Evolutionary conservation across 2,888 invertebrate genomes (phyloP).

Genomic region (Chloromyia formosa): DNA sequence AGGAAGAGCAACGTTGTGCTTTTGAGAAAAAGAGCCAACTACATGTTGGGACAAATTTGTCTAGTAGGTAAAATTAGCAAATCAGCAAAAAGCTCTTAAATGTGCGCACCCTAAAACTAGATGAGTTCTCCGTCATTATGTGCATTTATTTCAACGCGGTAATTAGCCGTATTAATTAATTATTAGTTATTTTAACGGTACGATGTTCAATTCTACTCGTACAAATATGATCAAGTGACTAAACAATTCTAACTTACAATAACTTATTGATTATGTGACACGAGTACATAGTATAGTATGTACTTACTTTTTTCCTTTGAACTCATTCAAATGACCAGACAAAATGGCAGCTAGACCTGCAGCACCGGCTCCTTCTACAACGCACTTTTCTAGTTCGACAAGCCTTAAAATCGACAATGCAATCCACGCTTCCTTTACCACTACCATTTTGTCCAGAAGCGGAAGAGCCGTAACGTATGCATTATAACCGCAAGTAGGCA

Average conservation of each 20-base stretch:
- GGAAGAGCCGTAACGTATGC: slow-evolving; percentile 78
- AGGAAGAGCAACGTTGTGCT: too few relatives aligned
- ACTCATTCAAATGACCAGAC: slow-evolving; percentile 80
- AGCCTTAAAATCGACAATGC: slow-evolving; percentile 82
- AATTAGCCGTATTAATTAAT: too few relatives aligned
- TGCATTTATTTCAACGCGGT: too few relatives aligned
- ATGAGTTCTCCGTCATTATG: too few relatives aligned
- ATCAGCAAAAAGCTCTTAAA: neutral
- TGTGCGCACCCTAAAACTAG: neutral
- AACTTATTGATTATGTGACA: neutral
- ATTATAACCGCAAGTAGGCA: slow-evolving; percentile 87
- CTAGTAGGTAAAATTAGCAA: too few relatives aligned
- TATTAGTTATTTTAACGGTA: too few relatives aligned
- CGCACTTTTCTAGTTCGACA: slow-evolving; percentile 86
- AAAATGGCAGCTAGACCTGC: slow-evolving; percentile 85
- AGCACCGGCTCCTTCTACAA: slow-evolving; percentile 92
- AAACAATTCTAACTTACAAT: too few relatives aligned
- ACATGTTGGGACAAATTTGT: too few relatives aligned
- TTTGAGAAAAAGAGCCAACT: too few relatives aligned
- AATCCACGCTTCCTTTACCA: slow-evolving; percentile 84
- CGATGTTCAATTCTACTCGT: too few relatives aligned
- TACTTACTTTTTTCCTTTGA: slow-evolving; percentile 78
- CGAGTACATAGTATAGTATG: neutral
- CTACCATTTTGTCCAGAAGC: slow-evolving; percentile 80
- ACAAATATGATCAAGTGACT: too few relatives aligned